A percentile compares a stretch with the other conserved stretches of the same genome.
These are phyloP conservation scores for Nasonia giraulti DNA, from an alignment of 1,140 invertebrate genomes.

Conservation along the genomic window DNA sequence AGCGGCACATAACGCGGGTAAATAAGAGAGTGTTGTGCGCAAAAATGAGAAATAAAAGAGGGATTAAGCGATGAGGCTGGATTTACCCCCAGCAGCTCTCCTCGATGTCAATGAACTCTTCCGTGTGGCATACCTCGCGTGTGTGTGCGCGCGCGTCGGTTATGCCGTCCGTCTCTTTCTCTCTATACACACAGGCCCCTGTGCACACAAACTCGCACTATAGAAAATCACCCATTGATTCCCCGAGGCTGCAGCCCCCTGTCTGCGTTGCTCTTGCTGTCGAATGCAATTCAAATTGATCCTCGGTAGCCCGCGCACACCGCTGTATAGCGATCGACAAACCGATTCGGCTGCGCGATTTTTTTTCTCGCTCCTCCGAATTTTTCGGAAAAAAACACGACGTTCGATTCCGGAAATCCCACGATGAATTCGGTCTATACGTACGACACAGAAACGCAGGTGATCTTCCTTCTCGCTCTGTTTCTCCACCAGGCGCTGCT, in stretches of 20 bases:
- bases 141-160: not conserved
- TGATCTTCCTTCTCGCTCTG: no score
- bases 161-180: not conserved
- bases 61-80: constrained; percentile 27
- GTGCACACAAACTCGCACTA: constrained; percentile 20
- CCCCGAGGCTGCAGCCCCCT: constrained; percentile 12
- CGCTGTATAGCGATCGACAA: not conserved
- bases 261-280: not conserved
- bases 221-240: constrained; percentile 56
- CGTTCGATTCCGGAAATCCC: not conserved
- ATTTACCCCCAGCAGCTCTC: constrained; percentile 15
- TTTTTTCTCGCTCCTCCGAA: not conserved
- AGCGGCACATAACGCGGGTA: not conserved
- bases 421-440: not conserved
- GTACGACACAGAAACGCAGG: not conserved
- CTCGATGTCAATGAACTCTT: constrained; percentile 50
- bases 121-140: not conserved
- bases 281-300: constrained; percentile 48
- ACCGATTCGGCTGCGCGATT: constrained; percentile 11
- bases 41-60: constrained; percentile 31
- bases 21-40: constrained; percentile 10
- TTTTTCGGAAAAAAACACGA: constrained; percentile 19
- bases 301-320: not conserved
- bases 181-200: not conserved
- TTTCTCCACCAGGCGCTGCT: no score